These are phyloP conservation scores for Platycheirus albimanus DNA, from an alignment of 2,888 invertebrate genomes.

Conservation along the genomic window DNA sequence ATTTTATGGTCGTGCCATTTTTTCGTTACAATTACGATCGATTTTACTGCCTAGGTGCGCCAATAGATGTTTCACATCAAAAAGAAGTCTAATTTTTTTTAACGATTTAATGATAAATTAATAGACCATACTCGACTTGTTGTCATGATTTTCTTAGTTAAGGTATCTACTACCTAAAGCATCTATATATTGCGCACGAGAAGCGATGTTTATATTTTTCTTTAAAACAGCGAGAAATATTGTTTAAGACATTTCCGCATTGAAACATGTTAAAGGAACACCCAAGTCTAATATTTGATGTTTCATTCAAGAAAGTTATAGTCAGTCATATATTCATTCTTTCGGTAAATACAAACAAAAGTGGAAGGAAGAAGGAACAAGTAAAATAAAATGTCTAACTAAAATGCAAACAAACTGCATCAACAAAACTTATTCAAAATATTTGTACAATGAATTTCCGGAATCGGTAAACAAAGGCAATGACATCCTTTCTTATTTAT, in stretches of 20 bases:
- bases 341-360: conserved; percentile 14
- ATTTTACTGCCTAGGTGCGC: too few species aligned
- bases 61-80: too few species aligned
- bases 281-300: conserved; percentile 5
- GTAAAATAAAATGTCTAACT: conserved; percentile 24
- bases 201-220: too few species aligned
- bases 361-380: not conserved
- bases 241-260: not conserved
- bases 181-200: conserved; percentile 24
- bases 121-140: too few species aligned
- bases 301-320: not conserved
- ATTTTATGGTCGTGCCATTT: too few species aligned
- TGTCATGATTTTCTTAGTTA: too few species aligned
- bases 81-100: too few species aligned
- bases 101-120: too few species aligned
- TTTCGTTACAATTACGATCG: too few species aligned
- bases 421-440: conserved; percentile 66
- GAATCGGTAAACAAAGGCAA: conserved; percentile 58
- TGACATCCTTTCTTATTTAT: conserved; percentile 37
- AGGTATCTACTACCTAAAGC: not conserved
- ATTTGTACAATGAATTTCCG: conserved; percentile 70
- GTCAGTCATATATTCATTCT: not conserved
- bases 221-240: conserved; percentile 37
- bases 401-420: conserved; percentile 41
- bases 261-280: not conserved